phyloP scores from a whole-genome alignment of 2,113 vertebrate genomes.

The Tetraodon nigroviridis region DNA sequence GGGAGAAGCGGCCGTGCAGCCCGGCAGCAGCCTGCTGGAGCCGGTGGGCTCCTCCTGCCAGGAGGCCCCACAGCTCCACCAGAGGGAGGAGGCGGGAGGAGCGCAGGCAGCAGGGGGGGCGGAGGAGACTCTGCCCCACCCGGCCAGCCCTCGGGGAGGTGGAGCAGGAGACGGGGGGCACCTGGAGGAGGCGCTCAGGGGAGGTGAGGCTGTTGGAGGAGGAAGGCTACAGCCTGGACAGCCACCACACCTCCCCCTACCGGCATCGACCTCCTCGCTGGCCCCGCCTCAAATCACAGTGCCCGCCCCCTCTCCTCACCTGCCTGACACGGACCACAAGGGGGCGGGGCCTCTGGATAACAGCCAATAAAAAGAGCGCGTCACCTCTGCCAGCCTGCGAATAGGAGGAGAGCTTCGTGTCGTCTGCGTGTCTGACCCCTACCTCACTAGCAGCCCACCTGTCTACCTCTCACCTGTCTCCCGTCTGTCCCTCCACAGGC shows the following conservation, averaged over 20 bases:
- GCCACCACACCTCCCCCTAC: conserved; percentile 38
- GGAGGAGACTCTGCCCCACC: conserved; percentile 53
- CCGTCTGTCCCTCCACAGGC: conserved; percentile 3
- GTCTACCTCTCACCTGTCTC: conserved; percentile 1
- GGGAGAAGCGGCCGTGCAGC: conserved; percentile 6
- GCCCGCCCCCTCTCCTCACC: conserved; percentile 40
- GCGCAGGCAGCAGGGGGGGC: conserved; percentile 12
- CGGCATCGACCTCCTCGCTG: conserved; percentile 52
- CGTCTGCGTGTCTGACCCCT: neutral
- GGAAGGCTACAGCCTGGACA: conserved; percentile 52
- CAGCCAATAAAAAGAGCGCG: conserved; percentile 66
- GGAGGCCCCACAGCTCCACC: conserved; percentile 33
- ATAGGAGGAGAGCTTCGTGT: conserved; percentile 59
- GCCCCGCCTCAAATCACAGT: conserved; percentile 55
- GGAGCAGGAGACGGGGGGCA: conserved; percentile 12
- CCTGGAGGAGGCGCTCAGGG: conserved; percentile 36
- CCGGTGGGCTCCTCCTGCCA: conserved; percentile 57
- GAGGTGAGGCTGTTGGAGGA: conserved; percentile 29
- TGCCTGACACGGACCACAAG: conserved; percentile 45
- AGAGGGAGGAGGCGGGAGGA: conserved; percentile 8
- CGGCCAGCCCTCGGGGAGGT: conserved; percentile 36
- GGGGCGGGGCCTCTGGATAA: conserved; percentile 53
- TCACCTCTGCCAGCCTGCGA: conserved; percentile 58
- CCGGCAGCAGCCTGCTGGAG: conserved; percentile 39
- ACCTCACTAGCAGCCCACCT: neutral